Evolutionary conservation across 2,113 vertebrate species (phyloP), one percentile per base, ranked within the genome.

Genomic region (Labeo catla): DNA sequence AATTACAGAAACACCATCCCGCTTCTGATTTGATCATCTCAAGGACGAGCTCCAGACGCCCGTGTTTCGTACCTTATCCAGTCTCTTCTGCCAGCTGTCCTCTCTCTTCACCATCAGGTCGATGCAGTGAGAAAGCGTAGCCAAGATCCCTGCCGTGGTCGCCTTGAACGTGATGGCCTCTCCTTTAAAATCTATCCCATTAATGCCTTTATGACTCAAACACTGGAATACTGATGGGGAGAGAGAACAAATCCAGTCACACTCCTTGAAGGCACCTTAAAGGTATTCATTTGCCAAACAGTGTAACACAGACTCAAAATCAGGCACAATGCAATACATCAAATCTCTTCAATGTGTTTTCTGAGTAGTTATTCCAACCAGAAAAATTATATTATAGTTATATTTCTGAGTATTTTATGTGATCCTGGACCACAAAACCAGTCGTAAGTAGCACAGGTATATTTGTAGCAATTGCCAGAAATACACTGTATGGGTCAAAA

Each of bases 141-240:
- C 97, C 88, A 99, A 96, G 87, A 99, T 99, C 63, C 98, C 98
- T 34, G 97, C 98, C 76, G 98, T 99, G 70, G 98, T 99, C 91
- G 98, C 98, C 92, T 99, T 99, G 92, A 99, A 99, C 87, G 98
- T 99, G 94, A 99, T 99, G 73, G 98, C 98, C 93, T 99, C 98
- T 3, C 98, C 98, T 95, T 99, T 99, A 91, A 99, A 99, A 92
- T 99, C 98, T 89, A 99, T 98, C 74, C 98, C 98, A 89, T 99
- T 99, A 88, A 98, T 92, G 77, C 91, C 95, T 77, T 93, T 95
- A 72, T 91, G 92, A 86, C 90, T 94, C 89, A 93, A 54, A n/a
- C 91, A 83, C 89, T 93, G 94, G 86, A 94, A 93, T 86, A 93
- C 95, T 95, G 68, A 59, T 39, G 19, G 54, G 34, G 61, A 82